A percentile compares a stretch with the other conserved stretches of the same genome.
phyloP scores from a whole-genome alignment of 2,888 invertebrate species.

The Leptogaster cylindrica region DNA sequence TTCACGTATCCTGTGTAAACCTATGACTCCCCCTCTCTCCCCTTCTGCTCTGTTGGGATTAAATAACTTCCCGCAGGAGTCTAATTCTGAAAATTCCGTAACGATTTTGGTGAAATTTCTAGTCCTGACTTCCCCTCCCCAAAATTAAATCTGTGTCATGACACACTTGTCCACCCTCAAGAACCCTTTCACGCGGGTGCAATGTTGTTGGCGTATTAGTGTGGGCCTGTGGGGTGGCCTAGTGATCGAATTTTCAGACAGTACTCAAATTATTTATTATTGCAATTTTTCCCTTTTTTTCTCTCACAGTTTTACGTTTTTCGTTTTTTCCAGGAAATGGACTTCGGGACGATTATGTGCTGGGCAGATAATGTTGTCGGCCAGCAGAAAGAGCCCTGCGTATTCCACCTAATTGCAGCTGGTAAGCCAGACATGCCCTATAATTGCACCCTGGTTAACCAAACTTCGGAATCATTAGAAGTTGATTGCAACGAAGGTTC shows the following conservation, averaged over 20 bases:
- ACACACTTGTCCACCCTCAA: neutral
- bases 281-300: too few species aligned
- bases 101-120: too few species aligned
- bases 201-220: neutral
- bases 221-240: neutral
- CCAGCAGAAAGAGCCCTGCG: slow-evolving; percentile 74
- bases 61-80: neutral
- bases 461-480: slow-evolving; percentile 76
- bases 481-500: slow-evolving; percentile 72
- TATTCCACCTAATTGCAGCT: slow-evolving; percentile 78
- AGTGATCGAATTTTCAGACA: slow-evolving; percentile 31
- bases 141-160: too few species aligned
- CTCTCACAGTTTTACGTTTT: too few species aligned
- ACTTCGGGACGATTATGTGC: slow-evolving; percentile 78
- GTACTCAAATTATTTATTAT: too few species aligned
- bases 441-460: slow-evolving; percentile 79
- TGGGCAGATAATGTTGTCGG: slow-evolving; percentile 77
- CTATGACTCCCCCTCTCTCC: neutral
- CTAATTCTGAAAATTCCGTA: neutral
- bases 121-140: too few species aligned
- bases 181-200: neutral
- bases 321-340: slow-evolving; percentile 69
- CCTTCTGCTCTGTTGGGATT: too few species aligned
- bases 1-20: too few species aligned
- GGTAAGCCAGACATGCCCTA: slow-evolving; percentile 80